Evolutionary conservation across 2,888 invertebrate species (phyloP).

Genomic region (Coenonympha arcania): DNA sequence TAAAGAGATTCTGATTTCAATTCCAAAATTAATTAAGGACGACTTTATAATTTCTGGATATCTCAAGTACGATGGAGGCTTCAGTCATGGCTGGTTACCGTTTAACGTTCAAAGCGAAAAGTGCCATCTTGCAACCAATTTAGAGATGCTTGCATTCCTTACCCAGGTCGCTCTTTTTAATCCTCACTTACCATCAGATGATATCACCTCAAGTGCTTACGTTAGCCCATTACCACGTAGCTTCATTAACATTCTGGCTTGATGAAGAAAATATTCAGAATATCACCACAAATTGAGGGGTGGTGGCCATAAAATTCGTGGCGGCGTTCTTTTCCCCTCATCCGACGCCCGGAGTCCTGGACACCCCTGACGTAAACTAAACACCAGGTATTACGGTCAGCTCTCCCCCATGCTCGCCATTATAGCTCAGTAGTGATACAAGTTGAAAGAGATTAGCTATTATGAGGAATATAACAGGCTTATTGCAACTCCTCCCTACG

Average conservation of each 20-base stretch:
- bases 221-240: not conserved
- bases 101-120: too few species aligned
- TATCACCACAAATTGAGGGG: constrained; percentile 16
- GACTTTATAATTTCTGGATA: too few species aligned
- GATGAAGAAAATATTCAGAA: constrained; percentile 5
- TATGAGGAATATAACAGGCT: too few species aligned
- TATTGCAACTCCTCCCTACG: too few species aligned
- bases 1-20: too few species aligned
- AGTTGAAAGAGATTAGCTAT: constrained; percentile 29
- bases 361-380: constrained; percentile 44
- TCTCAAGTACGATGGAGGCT: too few species aligned
- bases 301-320: constrained; percentile 24
- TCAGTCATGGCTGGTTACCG: too few species aligned
- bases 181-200: not conserved
- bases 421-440: constrained; percentile 38
- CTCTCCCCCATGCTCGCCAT: constrained; percentile 44
- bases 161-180: too few species aligned
- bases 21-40: too few species aligned
- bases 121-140: too few species aligned
- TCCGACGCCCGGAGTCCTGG: constrained; percentile 32
- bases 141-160: too few species aligned
- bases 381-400: constrained; percentile 50
- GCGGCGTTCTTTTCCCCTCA: constrained; percentile 34
- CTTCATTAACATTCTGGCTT: not conserved
- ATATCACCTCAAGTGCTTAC: too few species aligned